Evolutionary conservation across 2,888 invertebrate genomes (phyloP).

Genomic region (Tenthredo mesomela): DNA sequence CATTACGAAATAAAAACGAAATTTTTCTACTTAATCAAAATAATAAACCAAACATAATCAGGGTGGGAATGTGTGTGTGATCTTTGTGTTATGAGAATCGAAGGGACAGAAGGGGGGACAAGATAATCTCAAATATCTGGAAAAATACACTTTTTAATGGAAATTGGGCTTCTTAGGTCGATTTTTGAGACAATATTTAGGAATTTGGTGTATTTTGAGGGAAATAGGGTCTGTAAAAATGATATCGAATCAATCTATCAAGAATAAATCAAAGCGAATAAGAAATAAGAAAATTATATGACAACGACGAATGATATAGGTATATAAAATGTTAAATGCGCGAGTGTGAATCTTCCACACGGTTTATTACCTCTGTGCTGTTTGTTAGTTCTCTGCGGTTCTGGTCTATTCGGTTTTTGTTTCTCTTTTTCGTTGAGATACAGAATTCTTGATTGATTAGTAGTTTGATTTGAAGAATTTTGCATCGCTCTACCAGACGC

Average conservation of each 20-base stretch:
- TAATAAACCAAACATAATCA: conserved; percentile 56
- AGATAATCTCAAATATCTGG: conserved; percentile 30
- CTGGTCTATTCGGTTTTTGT: conserved; percentile 67
- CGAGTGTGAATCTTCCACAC: neutral
- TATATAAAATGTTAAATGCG: neutral
- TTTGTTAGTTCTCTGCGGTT: conserved; percentile 68
- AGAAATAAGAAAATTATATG: neutral
- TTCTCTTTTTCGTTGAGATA: conserved; percentile 75
- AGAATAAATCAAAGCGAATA: neutral
- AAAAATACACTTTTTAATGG: neutral
- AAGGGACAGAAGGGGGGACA: too few species aligned
- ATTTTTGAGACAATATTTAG: neutral
- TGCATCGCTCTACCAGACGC: conserved; percentile 68
- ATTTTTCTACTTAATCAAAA: conserved; percentile 62
- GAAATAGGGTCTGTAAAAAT: neutral
- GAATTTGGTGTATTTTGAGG: neutral
- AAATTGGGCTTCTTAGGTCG: neutral
- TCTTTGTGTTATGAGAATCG: too few species aligned
- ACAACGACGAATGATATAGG: neutral
- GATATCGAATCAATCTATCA: neutral
- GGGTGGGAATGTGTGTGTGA: conserved; percentile 11
- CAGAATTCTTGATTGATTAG: conserved; percentile 71
- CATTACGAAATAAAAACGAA: conserved; percentile 61
- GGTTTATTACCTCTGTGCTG: conserved; percentile 71
- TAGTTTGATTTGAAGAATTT: conserved; percentile 67